These are phyloP conservation scores for Mercenaria mercenaria DNA, from an alignment of 1,140 invertebrate species.

Conservation along the genomic window DNA sequence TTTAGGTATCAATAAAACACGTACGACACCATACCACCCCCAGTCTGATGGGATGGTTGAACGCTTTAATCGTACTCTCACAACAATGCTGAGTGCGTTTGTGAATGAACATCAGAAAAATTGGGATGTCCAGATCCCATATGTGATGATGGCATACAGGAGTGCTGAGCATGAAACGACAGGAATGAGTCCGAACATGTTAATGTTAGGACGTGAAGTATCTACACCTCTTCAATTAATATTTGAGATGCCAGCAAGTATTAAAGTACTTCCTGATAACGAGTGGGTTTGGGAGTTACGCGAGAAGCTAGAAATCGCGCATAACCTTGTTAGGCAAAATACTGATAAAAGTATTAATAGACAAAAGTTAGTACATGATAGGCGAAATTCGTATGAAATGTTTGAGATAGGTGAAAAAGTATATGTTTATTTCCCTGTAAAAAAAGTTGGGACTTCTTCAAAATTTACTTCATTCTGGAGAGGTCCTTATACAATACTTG, in stretches of 20 bases:
- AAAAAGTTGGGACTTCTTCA: neutral
- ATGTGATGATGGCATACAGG: constrained; percentile 61
- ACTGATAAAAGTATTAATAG: neutral
- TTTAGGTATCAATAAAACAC: constrained; percentile 65
- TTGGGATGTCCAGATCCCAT: constrained; percentile 70
- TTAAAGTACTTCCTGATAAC: neutral
- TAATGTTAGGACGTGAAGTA: constrained; percentile 69
- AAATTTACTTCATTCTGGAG: constrained; percentile 53
- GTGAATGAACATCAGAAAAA: constrained; percentile 62
- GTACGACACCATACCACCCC: constrained; percentile 71
- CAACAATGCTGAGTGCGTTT: constrained; percentile 70
- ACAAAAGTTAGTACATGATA: constrained; percentile 57
- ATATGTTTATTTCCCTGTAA: constrained; percentile 14
- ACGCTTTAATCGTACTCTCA: constrained; percentile 68
- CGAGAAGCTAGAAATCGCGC: constrained; percentile 45
- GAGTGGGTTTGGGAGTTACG: constrained; percentile 51
- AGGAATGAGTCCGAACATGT: constrained; percentile 66
- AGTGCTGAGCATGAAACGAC: constrained; percentile 60
- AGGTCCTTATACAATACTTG: constrained; percentile 12
- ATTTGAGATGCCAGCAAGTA: constrained; percentile 5
- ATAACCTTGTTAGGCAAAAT: constrained; percentile 31
- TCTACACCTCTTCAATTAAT: constrained; percentile 56
- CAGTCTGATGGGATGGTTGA: constrained; percentile 72
- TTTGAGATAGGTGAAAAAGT: constrained; percentile 29
- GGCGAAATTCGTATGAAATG: constrained; percentile 18